phyloP scores from a whole-genome alignment of 1,140 invertebrate species.

The Callitettix versicolor region DNA sequence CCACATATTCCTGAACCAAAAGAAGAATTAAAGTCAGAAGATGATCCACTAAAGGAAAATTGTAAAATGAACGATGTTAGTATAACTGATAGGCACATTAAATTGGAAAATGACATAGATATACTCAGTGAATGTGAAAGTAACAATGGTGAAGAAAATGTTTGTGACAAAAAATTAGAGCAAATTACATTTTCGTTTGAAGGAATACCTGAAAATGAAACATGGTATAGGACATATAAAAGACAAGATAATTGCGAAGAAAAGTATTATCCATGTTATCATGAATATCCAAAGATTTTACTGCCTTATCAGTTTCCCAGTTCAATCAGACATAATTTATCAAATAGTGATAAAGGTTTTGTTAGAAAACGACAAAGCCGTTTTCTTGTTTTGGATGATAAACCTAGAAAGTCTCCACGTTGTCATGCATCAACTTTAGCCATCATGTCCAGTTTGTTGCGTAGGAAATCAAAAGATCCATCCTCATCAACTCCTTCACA shows the following conservation, averaged over 20 bases:
- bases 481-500: background rate
- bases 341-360: constrained; percentile 25
- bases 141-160: constrained; percentile 29
- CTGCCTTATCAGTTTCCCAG: constrained; percentile 48
- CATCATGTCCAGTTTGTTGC: constrained; percentile 53
- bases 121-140: constrained; percentile 30
- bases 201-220: constrained; percentile 52
- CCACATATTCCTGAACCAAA: background rate
- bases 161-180: constrained; percentile 29
- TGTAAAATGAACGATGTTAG: background rate
- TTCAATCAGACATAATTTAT: constrained; percentile 37
- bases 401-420: constrained; percentile 68
- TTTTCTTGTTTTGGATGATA: constrained; percentile 35
- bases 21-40: background rate
- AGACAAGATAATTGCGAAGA: constrained; percentile 59
- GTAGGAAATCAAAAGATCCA: constrained; percentile 9
- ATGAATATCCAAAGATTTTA: constrained; percentile 42
- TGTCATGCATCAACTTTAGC: constrained; percentile 76
- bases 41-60: background rate
- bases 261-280: constrained; percentile 32
- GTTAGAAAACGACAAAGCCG: constrained; percentile 23
- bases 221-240: constrained; percentile 67
- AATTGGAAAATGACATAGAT: constrained; percentile 1
- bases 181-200: constrained; percentile 64
- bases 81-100: constrained; percentile 1